These are phyloP conservation scores for Corapipo altera DNA, from an alignment of 2,113 vertebrate species.

Conservation along the genomic window DNA sequence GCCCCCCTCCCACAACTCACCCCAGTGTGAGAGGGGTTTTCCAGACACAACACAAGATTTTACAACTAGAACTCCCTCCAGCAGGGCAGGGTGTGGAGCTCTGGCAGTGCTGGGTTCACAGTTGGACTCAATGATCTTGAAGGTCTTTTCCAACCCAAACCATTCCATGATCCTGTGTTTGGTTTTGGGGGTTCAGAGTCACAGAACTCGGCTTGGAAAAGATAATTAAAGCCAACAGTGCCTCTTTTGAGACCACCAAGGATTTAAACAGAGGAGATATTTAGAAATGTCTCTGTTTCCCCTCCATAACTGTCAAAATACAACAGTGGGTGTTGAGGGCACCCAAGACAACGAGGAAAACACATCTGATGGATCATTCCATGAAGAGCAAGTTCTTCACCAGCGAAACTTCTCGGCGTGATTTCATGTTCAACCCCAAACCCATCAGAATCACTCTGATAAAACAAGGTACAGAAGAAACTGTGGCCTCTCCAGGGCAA, in stretches of 20 bases:
- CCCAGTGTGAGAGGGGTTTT: too few species aligned
- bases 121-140: background rate
- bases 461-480: background rate
- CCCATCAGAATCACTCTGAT: background rate
- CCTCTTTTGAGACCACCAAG: background rate
- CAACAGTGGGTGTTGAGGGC: background rate
- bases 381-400: background rate
- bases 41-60: too few species aligned
- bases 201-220: background rate
- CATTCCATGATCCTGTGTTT: background rate
- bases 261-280: background rate
- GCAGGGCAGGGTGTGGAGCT: rapidly evolving
- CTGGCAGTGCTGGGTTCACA: background rate
- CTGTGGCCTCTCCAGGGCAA: background rate
- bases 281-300: rapidly evolving
- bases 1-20: too few species aligned
- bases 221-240: background rate
- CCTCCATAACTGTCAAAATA: rapidly evolving
- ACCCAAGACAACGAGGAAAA: background rate
- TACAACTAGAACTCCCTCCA: background rate
- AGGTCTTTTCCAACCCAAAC: background rate
- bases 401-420: background rate
- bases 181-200: background rate
- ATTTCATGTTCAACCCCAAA: background rate
- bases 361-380: background rate